Percentiles rank a stretch among this genome's conserved stretches.
Evolutionary conservation across 2,113 vertebrate genomes (phyloP).

Genomic region (Actinemys pallida): DNA sequence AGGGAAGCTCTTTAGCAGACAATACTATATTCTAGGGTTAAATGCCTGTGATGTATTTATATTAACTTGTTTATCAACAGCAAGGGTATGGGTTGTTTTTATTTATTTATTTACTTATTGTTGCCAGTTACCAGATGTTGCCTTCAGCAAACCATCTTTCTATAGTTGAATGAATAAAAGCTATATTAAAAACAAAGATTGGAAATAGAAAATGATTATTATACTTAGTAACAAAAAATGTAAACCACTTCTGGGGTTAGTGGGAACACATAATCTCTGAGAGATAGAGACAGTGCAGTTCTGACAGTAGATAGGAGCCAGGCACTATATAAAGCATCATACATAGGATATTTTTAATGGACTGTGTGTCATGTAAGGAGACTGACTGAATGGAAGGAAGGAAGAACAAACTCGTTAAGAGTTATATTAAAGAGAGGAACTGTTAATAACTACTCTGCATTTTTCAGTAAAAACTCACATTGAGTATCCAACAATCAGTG

Average conservation of each 20-base stretch:
- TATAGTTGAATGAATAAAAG: not conserved
- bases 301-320: not conserved
- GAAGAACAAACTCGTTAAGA: not conserved
- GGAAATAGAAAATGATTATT: not conserved
- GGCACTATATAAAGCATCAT: not conserved
- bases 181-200: not conserved
- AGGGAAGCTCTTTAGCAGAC: not conserved
- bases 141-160: not conserved
- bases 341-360: not conserved
- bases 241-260: not conserved
- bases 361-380: not conserved
- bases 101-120: not conserved
- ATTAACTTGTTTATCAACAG: slow-evolving; percentile 1
- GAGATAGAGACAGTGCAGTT: not conserved
- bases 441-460: not conserved
- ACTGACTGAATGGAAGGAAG: not conserved
- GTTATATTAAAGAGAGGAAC: not conserved
- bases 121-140: not conserved
- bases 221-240: not conserved
- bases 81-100: not conserved
- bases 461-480: not conserved
- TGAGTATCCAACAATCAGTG: not conserved
- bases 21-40: not conserved
- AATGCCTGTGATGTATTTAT: not conserved
- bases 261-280: not conserved